Percentiles rank a stretch among this genome's conserved stretches.
Conservation (phyloP, 2,888 invertebrate genomes). For the Thereva unica region DNA sequence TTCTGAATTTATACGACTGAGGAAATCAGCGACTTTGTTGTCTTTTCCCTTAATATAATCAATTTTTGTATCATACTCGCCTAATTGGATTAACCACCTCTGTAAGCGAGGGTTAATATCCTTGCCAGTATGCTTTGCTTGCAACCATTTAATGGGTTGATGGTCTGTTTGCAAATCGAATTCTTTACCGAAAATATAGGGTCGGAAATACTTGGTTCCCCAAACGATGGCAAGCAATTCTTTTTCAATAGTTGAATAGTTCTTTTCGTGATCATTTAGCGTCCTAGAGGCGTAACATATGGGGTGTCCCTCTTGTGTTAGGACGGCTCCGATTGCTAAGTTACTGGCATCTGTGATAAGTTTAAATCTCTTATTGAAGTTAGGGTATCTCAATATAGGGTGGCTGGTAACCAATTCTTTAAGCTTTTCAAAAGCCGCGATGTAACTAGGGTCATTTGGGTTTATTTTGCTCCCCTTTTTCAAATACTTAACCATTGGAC, state of each 20-base stretch:
- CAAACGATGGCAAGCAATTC: slow-evolving; percentile 50
- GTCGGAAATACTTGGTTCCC: slow-evolving; percentile 42
- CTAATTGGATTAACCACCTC: slow-evolving; percentile 17
- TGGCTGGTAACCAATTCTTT: slow-evolving; percentile 11
- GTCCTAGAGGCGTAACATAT: slow-evolving; percentile 48
- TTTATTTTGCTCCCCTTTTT: slow-evolving; percentile 12
- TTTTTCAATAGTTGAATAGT: slow-evolving; percentile 49
- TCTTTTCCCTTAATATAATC: slow-evolving; percentile 22
- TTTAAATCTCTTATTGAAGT: slow-evolving; percentile 28
- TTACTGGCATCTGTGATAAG: too few relatives aligned
- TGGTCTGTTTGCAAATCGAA: slow-evolving; percentile 26
- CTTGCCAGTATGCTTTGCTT: slow-evolving; percentile 21
- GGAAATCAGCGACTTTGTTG: slow-evolving; percentile 29
- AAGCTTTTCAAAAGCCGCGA: slow-evolving; percentile 14
- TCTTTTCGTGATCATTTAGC: slow-evolving; percentile 43
- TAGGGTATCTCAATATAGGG: slow-evolving; percentile 15
- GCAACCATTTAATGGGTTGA: slow-evolving; percentile 24
- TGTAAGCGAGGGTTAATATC: slow-evolving; percentile 18
- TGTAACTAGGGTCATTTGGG: slow-evolving; percentile 17
- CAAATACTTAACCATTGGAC: slow-evolving; percentile 14
- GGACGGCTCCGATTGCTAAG: too few relatives aligned
- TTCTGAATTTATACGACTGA: slow-evolving; percentile 28
- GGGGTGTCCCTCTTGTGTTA: slow-evolving; percentile 46
- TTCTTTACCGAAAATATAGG: slow-evolving; percentile 33
- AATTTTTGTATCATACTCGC: slow-evolving; percentile 12